A percentile compares a stretch with the other conserved stretches of the same genome.
Conservation (phyloP, 2,113 vertebrate species). For the Nestor notabilis region DNA sequence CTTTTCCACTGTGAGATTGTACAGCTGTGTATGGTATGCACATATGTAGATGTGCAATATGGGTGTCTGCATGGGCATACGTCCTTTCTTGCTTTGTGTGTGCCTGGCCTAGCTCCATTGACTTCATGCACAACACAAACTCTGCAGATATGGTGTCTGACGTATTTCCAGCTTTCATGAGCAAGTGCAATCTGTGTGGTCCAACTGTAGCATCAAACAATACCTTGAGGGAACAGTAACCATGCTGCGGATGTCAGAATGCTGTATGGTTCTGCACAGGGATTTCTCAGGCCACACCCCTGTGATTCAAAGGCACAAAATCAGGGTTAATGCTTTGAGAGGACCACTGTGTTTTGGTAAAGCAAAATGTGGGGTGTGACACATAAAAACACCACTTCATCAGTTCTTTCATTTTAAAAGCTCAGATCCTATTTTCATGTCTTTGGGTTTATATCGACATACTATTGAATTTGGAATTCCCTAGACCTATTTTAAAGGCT, state of each 20-base stretch:
- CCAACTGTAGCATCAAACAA: not conserved
- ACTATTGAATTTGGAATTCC: not conserved
- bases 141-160: not conserved
- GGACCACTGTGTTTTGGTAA: not conserved
- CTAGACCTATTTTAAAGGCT: not conserved
- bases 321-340: not conserved
- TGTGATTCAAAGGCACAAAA: not conserved
- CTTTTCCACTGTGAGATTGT: not conserved
- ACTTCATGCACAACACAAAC: not conserved
- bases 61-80: not conserved
- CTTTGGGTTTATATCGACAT: not conserved
- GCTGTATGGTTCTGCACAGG: accelerated
- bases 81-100: not conserved
- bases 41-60: not conserved
- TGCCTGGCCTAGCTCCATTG: not conserved
- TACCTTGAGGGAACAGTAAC: not conserved
- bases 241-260: not conserved
- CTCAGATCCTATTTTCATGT: not conserved
- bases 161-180: not conserved
- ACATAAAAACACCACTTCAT: not conserved
- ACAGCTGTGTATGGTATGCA: not conserved
- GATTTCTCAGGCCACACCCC: not conserved
- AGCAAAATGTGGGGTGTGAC: not conserved
- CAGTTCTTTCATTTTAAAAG: not conserved
- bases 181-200: not conserved